Percentiles rank a stretch among this genome's conserved stretches.
Evolutionary conservation across 2,888 invertebrate genomes (phyloP).

Genomic region (Tuberolachnus salignus): DNA sequence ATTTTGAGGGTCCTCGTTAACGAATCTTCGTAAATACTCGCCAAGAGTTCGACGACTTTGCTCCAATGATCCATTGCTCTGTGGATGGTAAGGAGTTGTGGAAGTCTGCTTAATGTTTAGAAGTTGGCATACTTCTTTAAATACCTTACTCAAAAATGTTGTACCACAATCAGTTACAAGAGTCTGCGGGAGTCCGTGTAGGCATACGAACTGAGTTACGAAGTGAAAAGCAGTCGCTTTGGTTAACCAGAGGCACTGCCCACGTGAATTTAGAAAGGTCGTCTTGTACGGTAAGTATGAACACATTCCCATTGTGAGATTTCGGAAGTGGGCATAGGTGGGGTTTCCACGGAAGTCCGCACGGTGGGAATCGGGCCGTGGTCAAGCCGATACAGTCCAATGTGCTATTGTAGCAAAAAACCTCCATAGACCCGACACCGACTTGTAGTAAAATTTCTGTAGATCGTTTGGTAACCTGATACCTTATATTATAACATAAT

Average conservation of each 20-base stretch:
- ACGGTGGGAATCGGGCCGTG: too few species aligned
- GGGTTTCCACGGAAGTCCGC: too few species aligned
- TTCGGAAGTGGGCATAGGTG: background rate
- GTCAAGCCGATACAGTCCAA: too few species aligned
- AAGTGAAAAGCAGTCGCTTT: background rate
- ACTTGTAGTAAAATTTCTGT: too few species aligned
- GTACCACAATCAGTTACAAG: slow-evolving; percentile 14
- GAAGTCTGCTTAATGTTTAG: background rate
- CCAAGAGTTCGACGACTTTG: background rate
- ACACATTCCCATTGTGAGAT: background rate
- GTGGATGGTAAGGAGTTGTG: background rate
- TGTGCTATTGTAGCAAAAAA: too few species aligned
- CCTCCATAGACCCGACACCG: too few species aligned
- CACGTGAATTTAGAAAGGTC: background rate
- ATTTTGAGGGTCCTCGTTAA: background rate
- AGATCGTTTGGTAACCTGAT: too few species aligned
- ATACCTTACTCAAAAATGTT: background rate
- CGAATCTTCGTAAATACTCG: background rate
- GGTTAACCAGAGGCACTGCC: background rate
- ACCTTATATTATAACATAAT: too few species aligned
- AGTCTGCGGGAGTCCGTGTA: background rate
- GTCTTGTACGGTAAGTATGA: background rate
- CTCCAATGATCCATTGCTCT: background rate
- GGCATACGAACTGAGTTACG: background rate
- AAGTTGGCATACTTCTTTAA: background rate